Base-by-base conservation (phyloP, 2,113 vertebrate genomes). In the Abramis brama region DNA sequence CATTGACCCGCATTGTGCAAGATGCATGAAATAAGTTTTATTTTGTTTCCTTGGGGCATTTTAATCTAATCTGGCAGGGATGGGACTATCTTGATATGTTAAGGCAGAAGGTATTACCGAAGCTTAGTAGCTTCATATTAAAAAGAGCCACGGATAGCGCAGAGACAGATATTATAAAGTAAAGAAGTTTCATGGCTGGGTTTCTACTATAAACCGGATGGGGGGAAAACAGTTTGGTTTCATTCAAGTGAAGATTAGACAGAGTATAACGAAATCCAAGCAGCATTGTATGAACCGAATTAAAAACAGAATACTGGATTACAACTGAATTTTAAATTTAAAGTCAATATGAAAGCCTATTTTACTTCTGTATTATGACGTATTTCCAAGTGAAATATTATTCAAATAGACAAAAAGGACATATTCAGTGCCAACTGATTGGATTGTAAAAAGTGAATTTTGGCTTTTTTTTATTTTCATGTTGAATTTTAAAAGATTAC, bases 11-110 rank as follows among this genome's bases (percentile, higher is more conserved):
- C 39, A 23, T 59, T 73, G 68, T 83, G 68, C 66, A 73, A 73
- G 50, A 73, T 39, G 82, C 66, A 83, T 73, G 82, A 83, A 83
- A 83, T 83, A 73, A n/a, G 50, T 39, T 83, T 83, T 73, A 83
- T 55, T 83, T 83, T 71, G 82, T 74, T 74, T 83, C 82, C 52
- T 83, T 23, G 33, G 50, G 68, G 66, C 66, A 50, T 83, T 83
- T 57, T 55, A 83, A 83, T 83, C 50, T 57, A 74, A 83, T 83
- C 50, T 57, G 68, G 21, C 27, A 55, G 19, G 64, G 47, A 70
- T 73, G 50, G 11, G 68, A 73, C 30, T 73, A 39, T 73, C 59
- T 71, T 83, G 82, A 83, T 83, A 73, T 43, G 30, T 70, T 55
- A 70, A 71, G 25, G 80, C 45, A 55, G 80, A 82, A 33, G 47